Conservation (phyloP, 2,113 vertebrate genomes). For the Coturnix japonica region DNA sequence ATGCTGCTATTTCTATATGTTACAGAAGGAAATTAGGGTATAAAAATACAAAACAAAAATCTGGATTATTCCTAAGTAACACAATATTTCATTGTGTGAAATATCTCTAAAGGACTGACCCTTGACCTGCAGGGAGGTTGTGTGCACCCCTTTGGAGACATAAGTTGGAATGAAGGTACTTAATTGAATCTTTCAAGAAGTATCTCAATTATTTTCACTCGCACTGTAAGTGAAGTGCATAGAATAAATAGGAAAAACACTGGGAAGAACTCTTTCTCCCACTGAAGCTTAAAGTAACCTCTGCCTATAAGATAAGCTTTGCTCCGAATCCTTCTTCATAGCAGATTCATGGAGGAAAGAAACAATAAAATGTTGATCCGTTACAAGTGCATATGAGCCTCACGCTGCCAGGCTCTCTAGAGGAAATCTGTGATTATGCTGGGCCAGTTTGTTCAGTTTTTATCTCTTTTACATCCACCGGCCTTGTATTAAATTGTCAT, state of each 20-base stretch:
- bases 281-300: constrained; percentile 39
- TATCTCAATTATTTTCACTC: constrained; percentile 3
- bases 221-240: not conserved
- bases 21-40: not conserved
- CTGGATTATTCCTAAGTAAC: constrained; percentile 19
- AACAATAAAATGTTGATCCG: constrained; percentile 79
- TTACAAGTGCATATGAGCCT: constrained; percentile 67
- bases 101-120: constrained; percentile 31
- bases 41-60: constrained; percentile 1
- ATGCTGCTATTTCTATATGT: not conserved
- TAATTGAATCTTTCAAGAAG: not conserved
- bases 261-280: not conserved
- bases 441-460: constrained; percentile 81
- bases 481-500: constrained; percentile 90
- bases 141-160: constrained; percentile 14
- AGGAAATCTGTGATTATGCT: constrained; percentile 80
- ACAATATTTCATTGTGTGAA: constrained; percentile 21
- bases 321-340: constrained; percentile 46
- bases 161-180: not conserved
- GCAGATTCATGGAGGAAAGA: constrained; percentile 64
- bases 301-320: not conserved
- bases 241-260: not conserved
- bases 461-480: constrained; percentile 83
- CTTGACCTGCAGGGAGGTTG: constrained; percentile 10
- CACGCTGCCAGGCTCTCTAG: constrained; percentile 71